Evolutionary conservation across 2,888 invertebrate genomes (phyloP), one percentile per base, ranked within the genome.

Genomic region (Drosophila mettleri): DNA sequence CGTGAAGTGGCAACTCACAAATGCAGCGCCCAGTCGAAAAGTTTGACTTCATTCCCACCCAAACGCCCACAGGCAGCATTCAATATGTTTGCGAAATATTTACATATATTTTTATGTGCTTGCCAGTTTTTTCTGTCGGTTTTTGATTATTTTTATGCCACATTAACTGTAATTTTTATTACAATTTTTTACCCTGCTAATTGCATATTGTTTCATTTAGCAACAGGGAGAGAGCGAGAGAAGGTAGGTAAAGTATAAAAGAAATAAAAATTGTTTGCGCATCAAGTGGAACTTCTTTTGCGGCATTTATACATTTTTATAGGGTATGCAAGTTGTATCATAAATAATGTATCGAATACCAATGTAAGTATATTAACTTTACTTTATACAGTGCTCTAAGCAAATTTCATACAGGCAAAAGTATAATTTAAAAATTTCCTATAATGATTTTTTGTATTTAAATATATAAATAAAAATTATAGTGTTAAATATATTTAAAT

Each of bases 1-100:
- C 82, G 66, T 82, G 58, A 82, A 74, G 39, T 69, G 74, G 33
- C 43, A 74, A 67, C 49, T 67, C 68, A 61, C 53, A 67, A 61
- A 68, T 69, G 69, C 68, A 57, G 36, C 20, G 45, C 41, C 57
- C 45, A 52, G 4, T 69, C 69, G 58, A 41, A 63, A 65, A 55
- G 39, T 31, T 39, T 22, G 45, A 59, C 46, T 43, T 18, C 22
- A 14, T 9, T 24, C n/a, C 34, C 36, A 34, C 0, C 24, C 51
- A 16, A 8, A 29, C 39, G 46, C 46, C 18, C 12, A 4, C 12
- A 41, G 14, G 7, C 20, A 48, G 31, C 57, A 49, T 34, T 55
- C 54, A 61, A 71, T 71, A 67, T 60, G 49, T 43, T 66, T 60
- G 38, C 33, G 39, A 43, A 33, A 14, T 27, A 20, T 33, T 14